Percentiles rank a stretch among this genome's conserved stretches.
Evolutionary conservation across 1,140 invertebrate species (phyloP).

Genomic region (Myzus persicae): DNA sequence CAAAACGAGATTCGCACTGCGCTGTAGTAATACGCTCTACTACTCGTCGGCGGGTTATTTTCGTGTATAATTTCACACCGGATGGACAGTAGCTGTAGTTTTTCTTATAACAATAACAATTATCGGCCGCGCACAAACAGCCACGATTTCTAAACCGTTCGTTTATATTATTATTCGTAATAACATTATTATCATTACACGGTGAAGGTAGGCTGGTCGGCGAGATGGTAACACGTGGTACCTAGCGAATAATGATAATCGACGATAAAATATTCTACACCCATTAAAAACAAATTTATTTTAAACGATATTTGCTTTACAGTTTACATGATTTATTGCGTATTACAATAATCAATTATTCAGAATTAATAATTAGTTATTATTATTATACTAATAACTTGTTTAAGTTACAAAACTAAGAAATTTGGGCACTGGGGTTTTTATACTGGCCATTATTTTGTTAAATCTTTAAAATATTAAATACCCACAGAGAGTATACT

Average conservation of each 20-base stretch:
- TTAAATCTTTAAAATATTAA: not conserved
- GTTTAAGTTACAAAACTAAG: not conserved
- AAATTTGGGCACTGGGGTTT: too few relatives aligned
- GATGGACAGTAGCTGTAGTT: conserved; percentile 29
- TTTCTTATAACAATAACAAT: not conserved
- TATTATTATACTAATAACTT: not conserved
- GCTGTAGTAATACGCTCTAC: not conserved
- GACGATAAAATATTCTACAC: not conserved
- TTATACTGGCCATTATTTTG: not conserved
- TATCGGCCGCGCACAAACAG: not conserved
- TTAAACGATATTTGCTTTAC: not conserved
- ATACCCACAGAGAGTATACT: not conserved
- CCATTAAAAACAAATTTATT: not conserved
- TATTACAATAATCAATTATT: too few relatives aligned
- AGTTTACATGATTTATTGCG: not conserved
- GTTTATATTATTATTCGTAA: not conserved
- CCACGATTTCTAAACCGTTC: conserved; percentile 32
- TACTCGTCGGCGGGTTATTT: not conserved
- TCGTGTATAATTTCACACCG: conserved; percentile 52
- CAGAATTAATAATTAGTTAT: not conserved
- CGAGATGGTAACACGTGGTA: too few relatives aligned
- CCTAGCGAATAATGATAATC: not conserved
- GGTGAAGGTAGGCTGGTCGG: too few relatives aligned
- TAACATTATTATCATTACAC: not conserved
- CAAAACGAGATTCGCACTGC: conserved; percentile 12